Evolutionary conservation across 2,113 vertebrate species (phyloP).

Genomic region (Pangasianodon hypophthalmus): DNA sequence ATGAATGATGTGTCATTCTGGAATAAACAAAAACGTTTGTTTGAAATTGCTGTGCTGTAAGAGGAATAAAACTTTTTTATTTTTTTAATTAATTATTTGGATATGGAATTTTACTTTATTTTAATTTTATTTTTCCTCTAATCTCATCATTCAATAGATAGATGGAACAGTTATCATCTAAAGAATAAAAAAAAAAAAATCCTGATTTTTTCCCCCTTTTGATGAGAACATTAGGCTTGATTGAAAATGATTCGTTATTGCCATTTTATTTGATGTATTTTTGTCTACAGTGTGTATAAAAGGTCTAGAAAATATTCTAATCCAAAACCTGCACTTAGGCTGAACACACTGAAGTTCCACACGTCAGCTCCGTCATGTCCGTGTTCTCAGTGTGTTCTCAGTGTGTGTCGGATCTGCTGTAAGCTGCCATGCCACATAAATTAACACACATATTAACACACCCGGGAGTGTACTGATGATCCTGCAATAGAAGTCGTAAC

Average conservation of each 20-base stretch:
- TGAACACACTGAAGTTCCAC: not conserved
- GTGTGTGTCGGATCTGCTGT: not conserved
- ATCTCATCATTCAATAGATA: not conserved
- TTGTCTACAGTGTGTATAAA: not conserved
- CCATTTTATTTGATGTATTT: too few relatives aligned
- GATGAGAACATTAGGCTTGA: not conserved
- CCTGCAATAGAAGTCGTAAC: not conserved
- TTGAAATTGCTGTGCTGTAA: too few relatives aligned
- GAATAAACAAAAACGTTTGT: not conserved
- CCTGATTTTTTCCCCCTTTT: not conserved
- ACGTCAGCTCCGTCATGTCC: not conserved
- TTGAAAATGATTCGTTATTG: not conserved
- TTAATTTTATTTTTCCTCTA: not conserved
- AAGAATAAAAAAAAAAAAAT: not conserved
- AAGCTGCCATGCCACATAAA: not conserved
- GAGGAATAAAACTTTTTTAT: not conserved
- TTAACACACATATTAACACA: not conserved
- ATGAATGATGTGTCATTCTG: too few relatives aligned
- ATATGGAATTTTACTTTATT: not conserved
- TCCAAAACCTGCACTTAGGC: not conserved
- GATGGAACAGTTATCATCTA: not conserved
- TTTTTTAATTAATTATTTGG: not conserved
- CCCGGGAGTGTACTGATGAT: not conserved
- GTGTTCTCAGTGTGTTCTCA: not conserved
- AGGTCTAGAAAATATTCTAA: not conserved